phyloP scores from a whole-genome alignment of 1,140 invertebrate genomes.

The Calliopsis andreniformis region DNA sequence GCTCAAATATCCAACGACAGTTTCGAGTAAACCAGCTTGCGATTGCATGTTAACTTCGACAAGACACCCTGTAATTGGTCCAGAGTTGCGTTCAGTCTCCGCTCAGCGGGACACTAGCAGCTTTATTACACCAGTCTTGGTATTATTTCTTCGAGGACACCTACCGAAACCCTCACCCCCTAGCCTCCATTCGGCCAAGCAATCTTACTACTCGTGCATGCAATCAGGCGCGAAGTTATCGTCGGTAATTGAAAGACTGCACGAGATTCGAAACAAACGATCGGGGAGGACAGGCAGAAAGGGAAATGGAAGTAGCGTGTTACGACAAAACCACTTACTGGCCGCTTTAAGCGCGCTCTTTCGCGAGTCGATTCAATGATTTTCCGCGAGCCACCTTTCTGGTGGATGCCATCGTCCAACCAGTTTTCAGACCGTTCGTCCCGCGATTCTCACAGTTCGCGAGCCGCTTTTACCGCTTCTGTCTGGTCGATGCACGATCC shows the following conservation, averaged over 20 bases:
- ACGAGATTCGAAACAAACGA: conserved; percentile 61
- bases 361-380: conserved; percentile 18
- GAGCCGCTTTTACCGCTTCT: neutral
- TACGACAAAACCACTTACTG: conserved; percentile 43
- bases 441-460: conserved; percentile 48
- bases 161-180: conserved; percentile 48
- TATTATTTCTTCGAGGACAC: conserved; percentile 51
- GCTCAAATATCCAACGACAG: neutral
- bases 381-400: conserved; percentile 9
- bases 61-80: conserved; percentile 52
- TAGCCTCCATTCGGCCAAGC: conserved; percentile 45
- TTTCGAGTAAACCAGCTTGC: conserved; percentile 47
- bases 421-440: conserved; percentile 26
- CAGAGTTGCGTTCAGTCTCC: conserved; percentile 49
- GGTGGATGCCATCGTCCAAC: conserved; percentile 4
- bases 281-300: no score
- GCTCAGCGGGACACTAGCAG: conserved; percentile 59
- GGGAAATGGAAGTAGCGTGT: conserved; percentile 19
- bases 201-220: conserved; percentile 56
- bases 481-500: conserved; percentile 7
- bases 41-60: conserved; percentile 35
- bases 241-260: conserved; percentile 38
- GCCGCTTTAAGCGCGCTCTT: neutral
- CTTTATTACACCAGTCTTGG: conserved; percentile 61
- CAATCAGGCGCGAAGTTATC: conserved; percentile 66